Conservation (phyloP, 2,113 vertebrate species). For the Podarcis muralis region DNA sequence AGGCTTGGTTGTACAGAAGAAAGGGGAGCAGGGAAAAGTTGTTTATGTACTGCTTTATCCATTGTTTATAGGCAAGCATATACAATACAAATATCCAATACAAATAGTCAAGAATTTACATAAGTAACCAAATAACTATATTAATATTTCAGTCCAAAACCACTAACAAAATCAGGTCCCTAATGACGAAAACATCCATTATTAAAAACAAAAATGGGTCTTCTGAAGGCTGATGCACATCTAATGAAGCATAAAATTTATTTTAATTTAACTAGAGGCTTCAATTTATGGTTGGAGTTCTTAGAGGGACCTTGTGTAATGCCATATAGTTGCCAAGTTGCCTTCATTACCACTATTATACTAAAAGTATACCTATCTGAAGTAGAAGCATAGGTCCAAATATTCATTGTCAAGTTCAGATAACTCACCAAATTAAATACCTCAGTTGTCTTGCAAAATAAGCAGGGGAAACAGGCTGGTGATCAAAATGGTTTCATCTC, state of each 20-base stretch:
- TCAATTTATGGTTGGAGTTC: background rate
- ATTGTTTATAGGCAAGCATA: background rate
- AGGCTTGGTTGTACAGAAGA: background rate
- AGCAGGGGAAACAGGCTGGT: background rate
- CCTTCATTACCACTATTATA: too few species aligned
- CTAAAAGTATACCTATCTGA: background rate
- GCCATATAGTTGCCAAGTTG: background rate
- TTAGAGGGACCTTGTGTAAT: too few species aligned
- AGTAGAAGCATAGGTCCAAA: background rate
- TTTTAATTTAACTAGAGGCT: background rate
- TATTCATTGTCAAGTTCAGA: background rate
- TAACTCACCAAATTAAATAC: background rate
- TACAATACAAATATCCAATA: background rate
- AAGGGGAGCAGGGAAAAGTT: too few species aligned
- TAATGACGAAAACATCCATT: background rate
- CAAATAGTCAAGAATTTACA: background rate
- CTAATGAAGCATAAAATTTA: background rate
- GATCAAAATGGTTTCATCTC: background rate
- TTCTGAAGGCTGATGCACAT: background rate
- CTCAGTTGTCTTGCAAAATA: background rate
- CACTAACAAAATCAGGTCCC: too few species aligned
- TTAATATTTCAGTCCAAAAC: background rate
- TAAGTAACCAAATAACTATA: background rate
- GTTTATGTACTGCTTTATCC: background rate
- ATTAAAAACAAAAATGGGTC: too few species aligned